Conservation (phyloP, 2,797 vertebrate species). For the Hapalemur alaotrensis region DNA sequence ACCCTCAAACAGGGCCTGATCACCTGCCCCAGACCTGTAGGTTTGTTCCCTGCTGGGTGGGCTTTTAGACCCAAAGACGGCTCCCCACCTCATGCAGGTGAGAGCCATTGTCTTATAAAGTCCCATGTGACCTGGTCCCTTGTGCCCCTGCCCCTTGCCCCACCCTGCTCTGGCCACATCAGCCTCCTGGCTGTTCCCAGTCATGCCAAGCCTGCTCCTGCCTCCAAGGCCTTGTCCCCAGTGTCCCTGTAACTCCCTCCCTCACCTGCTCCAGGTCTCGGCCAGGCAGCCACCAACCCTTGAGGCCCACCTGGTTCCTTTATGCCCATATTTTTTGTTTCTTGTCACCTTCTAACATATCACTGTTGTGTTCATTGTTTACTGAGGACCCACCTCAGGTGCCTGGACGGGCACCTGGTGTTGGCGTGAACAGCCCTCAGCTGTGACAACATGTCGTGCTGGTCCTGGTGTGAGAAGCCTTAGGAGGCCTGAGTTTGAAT, state of each 20-base stretch:
- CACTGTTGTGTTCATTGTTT: background rate
- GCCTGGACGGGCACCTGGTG: background rate
- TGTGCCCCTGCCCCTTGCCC: background rate
- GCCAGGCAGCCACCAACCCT: background rate
- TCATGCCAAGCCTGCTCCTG: background rate
- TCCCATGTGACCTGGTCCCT: background rate
- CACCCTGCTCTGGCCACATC: background rate
- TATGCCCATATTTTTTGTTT: background rate
- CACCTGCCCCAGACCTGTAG: no score
- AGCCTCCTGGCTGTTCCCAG: background rate
- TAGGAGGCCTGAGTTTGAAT: background rate
- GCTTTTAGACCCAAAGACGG: no score
- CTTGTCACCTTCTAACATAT: background rate
- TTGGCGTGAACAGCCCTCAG: background rate
- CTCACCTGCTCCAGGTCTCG: background rate
- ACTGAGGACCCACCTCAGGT: background rate
- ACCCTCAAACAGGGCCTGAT: background rate
- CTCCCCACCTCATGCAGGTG: background rate
- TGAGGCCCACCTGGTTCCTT: background rate
- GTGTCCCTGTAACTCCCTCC: background rate
- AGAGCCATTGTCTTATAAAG: background rate
- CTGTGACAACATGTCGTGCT: accelerated
- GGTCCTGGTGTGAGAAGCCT: background rate
- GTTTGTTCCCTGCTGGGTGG: background rate
- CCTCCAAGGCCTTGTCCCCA: background rate